These are phyloP conservation scores for Takifugu ocellatus DNA, from an alignment of 2,797 vertebrate species.

Conservation along the genomic window DNA sequence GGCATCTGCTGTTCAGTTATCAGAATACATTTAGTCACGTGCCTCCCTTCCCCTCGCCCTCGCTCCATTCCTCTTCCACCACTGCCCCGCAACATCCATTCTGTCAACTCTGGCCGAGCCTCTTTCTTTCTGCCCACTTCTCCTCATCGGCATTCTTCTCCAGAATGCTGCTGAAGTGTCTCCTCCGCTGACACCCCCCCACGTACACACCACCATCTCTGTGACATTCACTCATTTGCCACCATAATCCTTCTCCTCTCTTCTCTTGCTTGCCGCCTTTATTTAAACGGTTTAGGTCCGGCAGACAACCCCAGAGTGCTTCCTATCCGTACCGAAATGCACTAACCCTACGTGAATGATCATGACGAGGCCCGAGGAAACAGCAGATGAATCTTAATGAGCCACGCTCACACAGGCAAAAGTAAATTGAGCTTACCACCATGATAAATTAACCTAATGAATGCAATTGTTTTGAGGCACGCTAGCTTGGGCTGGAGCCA, in stretches of 20 bases:
- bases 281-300: constrained; percentile 67
- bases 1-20: constrained; percentile 93
- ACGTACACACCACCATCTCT: constrained; percentile 9
- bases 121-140: constrained; percentile 52
- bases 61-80: constrained; percentile 59
- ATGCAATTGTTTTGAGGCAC: constrained; percentile 78
- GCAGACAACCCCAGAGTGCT: constrained; percentile 70
- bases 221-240: constrained; percentile 68
- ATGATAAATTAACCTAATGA: constrained; percentile 83
- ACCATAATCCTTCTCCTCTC: constrained; percentile 67
- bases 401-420: constrained; percentile 70
- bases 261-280: constrained; percentile 62
- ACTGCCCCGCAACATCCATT: constrained; percentile 61
- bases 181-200: constrained; percentile 42
- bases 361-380: constrained; percentile 73
- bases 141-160: constrained; percentile 67
- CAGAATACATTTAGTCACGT: constrained; percentile 87
- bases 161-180: constrained; percentile 47
- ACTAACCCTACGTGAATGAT: constrained; percentile 70
- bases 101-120: constrained; percentile 55
- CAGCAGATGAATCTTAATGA: constrained; percentile 78
- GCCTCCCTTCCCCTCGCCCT: constrained; percentile 66
- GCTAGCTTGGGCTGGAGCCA: constrained; percentile 76
- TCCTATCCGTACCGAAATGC: constrained; percentile 68
- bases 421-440: constrained; percentile 82